phyloP scores from a whole-genome alignment of 2,797 vertebrate genomes.

The Protosalanx chinensis region DNA sequence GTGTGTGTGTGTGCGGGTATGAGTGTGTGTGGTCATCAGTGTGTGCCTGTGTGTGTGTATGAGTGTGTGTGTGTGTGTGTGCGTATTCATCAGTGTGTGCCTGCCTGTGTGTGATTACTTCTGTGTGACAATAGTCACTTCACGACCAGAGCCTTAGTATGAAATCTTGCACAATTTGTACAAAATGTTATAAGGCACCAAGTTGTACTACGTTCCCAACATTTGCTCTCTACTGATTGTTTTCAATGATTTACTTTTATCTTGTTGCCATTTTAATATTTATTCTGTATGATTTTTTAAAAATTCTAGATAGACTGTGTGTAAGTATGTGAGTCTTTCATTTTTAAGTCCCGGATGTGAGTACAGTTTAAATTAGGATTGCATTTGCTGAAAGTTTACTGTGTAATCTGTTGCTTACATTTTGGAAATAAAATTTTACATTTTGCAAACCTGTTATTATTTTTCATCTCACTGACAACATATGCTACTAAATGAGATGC shows the following conservation, averaged over 20 bases:
- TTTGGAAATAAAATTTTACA: constrained; percentile 99
- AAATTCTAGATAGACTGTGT: constrained; percentile 97
- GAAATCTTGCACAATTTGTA: constrained; percentile 99
- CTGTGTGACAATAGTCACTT: constrained; percentile 84
- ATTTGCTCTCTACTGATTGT: constrained; percentile 97
- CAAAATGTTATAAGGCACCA: constrained; percentile 81
- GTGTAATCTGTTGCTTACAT: constrained; percentile 99
- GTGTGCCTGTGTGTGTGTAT: too few species aligned
- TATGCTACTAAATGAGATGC: neutral
- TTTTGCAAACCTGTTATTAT: constrained; percentile 78
- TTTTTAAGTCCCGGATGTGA: constrained; percentile 98
- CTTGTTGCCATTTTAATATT: constrained; percentile 93
- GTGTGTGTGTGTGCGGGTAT: too few species aligned
- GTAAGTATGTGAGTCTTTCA: constrained; percentile 98
- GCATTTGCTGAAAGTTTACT: constrained; percentile 99
- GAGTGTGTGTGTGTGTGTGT: constrained; percentile 47
- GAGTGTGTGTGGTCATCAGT: too few species aligned
- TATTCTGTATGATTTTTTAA: constrained; percentile 98
- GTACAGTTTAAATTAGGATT: constrained; percentile 99
- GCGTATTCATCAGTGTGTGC: neutral
- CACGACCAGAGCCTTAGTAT: constrained; percentile 99
- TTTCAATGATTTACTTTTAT: constrained; percentile 93
- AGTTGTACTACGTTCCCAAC: constrained; percentile 99
- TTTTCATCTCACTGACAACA: constrained; percentile 49
- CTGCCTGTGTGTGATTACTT: constrained; percentile 21